Conservation (phyloP, 2,113 vertebrate genomes). For the Bubo scandiacus region DNA sequence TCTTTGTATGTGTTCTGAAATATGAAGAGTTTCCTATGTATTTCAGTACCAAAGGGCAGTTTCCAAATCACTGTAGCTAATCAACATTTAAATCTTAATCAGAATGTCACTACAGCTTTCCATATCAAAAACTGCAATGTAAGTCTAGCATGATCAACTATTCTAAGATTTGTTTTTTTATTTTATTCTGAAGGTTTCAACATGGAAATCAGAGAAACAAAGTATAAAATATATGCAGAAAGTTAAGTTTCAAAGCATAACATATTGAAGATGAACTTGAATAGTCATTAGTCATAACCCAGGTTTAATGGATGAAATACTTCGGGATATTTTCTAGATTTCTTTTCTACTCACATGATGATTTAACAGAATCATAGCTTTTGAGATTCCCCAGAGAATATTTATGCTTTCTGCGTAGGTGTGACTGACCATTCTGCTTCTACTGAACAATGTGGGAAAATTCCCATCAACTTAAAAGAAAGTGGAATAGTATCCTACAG, state of each 20-base stretch:
- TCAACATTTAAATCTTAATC: background rate
- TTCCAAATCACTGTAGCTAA: background rate
- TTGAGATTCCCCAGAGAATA: background rate
- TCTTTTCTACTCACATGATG: background rate
- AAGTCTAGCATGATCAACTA: background rate
- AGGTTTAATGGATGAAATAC: background rate
- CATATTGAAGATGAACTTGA: background rate
- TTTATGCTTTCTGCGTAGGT: background rate
- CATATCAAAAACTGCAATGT: background rate
- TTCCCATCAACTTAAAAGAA: background rate
- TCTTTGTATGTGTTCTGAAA: background rate
- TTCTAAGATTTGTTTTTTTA: background rate
- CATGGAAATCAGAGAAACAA: background rate
- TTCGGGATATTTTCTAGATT: background rate
- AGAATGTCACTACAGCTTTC: background rate
- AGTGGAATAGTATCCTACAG: background rate
- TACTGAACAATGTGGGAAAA: background rate
- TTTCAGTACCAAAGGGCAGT: background rate
- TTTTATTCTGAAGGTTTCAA: background rate
- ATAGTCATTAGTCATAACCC: background rate
- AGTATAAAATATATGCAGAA: background rate
- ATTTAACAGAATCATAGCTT: background rate
- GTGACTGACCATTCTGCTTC: background rate
- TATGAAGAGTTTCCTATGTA: background rate
- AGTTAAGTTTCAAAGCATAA: background rate